Evolutionary conservation across 2,113 vertebrate genomes (phyloP), one percentile per base, ranked within the genome.

Genomic region (Gadus chalcogrammus): DNA sequence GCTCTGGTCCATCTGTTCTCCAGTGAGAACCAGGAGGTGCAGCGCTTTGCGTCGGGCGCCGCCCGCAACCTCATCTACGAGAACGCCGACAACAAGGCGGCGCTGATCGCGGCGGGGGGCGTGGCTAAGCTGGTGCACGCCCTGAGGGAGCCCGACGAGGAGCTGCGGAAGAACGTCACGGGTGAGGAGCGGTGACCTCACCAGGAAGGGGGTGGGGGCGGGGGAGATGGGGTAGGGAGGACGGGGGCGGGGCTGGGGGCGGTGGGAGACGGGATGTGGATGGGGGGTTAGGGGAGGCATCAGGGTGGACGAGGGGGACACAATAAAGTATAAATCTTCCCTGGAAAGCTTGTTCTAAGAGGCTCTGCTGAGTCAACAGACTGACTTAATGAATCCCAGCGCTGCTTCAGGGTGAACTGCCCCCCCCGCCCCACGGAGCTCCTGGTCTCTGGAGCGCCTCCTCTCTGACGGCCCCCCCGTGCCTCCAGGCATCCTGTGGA

Each of bases 11-110:
- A 94, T 80, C 94, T 99, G 42, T 97, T 97, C 89, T 94, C 94
- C 88, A 94, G 94, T 5, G 91, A 94, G n/a, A 94, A 92, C 86
- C 90, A 92, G 80, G 96, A 98, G 76, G 95, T 99, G 70, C 96
- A 96, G 88, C 94, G 95, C 64, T 96, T 94, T 0, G 93, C 96
- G 67, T 98, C 96, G 0, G 97, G 96, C 0, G 97, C 97, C 82
- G 95, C 91, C 78, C 93, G 97, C 64, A 99, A 99, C 89, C 93
- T 98, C 79, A 96, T 99, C 85, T 99, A 97, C 0, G 96, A 99
- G 85, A 97, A 92, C 0, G 66, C 90, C 0, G 94, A 97, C 65
- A 99, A 99, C 88, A 99, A 99, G 87, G 85, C 88, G 20, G 93
- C 92, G 0, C 91, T 99, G 65, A 94, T 98, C 35, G 92, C 96